Evolutionary conservation across 2,888 invertebrate genomes (phyloP), one percentile per base, ranked within the genome.

Genomic region (Carcina quercana): DNA sequence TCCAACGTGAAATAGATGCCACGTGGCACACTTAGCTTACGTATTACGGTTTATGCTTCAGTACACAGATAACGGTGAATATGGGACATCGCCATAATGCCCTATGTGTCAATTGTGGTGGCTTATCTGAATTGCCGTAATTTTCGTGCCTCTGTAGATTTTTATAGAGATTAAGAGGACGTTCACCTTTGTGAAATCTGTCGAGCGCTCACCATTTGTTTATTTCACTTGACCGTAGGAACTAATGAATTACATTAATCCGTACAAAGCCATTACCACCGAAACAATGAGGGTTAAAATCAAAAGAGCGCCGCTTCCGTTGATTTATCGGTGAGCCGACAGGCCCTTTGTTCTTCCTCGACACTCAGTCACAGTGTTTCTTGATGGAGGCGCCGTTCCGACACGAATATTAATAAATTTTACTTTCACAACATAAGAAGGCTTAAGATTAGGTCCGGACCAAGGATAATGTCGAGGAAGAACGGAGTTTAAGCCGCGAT

Each of bases 251-350:
- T 17, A 6, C 11, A 25, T 3, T 13, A 25, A 21, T 21, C 8
- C 6, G 7, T 28, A 15, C 13, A 28, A 10, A 34, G 47, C 43
- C 42, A 50, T 43, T 43, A 37, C 53, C 53, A 64, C 58, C 50
- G 55, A 62, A 65, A 71, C 70, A 72, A 70, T 64, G 52, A 62
- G 59, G 53, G 57, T 54, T 61, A 60, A 58, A 64, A 72, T 69
- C 61, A 62, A 70, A 71, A 61, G 63, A 52, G 55, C 46, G 53
- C 68, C 65, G 72, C 62, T 61, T 66, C 56, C 53, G 61, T 67
- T 72, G 68, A 73, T 71, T 73, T 70, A 74, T 71, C 57, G 54
- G 46, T 47, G 60, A 61, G 53, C 56, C 49, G 30, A 60, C 53
- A 47, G 54, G 54, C 59, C 55, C 63, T 70, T 69, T 69, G 66